Evolutionary conservation across 2,888 invertebrate species (phyloP).

Genomic region (Hirudinaria manillensis): DNA sequence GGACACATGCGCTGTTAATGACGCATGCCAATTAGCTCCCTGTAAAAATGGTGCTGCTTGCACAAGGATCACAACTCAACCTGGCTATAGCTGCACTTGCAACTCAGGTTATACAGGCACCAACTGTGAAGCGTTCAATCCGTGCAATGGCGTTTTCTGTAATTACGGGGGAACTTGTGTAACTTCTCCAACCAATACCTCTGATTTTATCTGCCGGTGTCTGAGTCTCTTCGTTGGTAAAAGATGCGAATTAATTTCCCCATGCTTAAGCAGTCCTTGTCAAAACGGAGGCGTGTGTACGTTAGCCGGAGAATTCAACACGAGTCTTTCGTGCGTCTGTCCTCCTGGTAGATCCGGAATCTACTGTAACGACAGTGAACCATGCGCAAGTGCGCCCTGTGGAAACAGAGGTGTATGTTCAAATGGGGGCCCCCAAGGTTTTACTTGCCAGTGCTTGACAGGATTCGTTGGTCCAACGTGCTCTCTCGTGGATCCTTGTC

Average conservation of each 20-base stretch:
- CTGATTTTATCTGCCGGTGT: constrained; percentile 33
- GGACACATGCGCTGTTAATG: constrained; percentile 34
- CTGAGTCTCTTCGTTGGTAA: constrained; percentile 38
- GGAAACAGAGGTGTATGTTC: background rate
- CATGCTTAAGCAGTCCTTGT: constrained; percentile 37
- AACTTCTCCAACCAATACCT: constrained; percentile 30
- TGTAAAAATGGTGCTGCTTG: constrained; percentile 39
- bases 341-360: background rate
- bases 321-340: background rate
- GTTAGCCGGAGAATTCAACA: constrained; percentile 9
- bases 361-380: background rate
- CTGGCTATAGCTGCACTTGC: constrained; percentile 45
- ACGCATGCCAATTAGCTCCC: constrained; percentile 39
- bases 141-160: constrained; percentile 16
- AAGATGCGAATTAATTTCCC: background rate
- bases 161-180: constrained; percentile 28
- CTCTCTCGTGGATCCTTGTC: background rate
- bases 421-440: constrained; percentile 31
- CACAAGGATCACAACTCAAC: constrained; percentile 29
- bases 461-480: constrained; percentile 27
- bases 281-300: constrained; percentile 40
- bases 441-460: constrained; percentile 5
- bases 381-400: background rate
- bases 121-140: constrained; percentile 41
- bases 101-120: constrained; percentile 41